phyloP scores from a whole-genome alignment of 2,113 vertebrate genomes.

The Aramus guarauna region DNA sequence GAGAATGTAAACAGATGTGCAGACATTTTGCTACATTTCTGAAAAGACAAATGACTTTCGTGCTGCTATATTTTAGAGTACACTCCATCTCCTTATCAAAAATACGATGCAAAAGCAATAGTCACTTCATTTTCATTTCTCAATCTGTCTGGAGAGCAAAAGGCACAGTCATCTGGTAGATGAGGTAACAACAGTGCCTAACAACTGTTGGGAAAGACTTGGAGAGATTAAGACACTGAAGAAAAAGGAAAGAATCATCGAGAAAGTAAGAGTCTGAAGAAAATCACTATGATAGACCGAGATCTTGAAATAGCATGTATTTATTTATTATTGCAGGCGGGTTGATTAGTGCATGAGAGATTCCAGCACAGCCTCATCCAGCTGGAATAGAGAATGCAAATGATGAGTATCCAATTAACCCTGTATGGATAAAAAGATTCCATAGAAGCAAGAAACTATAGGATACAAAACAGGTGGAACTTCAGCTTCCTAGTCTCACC shows the following conservation, averaged over 20 bases:
- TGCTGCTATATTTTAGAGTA: conserved; percentile 19
- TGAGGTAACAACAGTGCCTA: not conserved
- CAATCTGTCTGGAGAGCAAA: conserved; percentile 19
- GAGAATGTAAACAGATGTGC: conserved; percentile 56
- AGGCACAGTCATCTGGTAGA: not conserved
- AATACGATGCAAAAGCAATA: not conserved
- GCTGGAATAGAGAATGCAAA: not conserved
- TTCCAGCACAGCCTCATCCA: not conserved
- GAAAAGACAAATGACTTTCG: not conserved
- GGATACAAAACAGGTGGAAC: not conserved
- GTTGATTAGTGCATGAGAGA: not conserved
- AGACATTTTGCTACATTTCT: conserved; percentile 37
- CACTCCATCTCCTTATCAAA: conserved; percentile 25
- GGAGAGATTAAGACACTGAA: not conserved
- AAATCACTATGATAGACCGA: not conserved
- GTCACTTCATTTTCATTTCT: conserved; percentile 42
- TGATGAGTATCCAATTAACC: not conserved
- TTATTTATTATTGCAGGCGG: not conserved
- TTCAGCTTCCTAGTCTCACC: not conserved
- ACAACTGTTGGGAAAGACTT: not conserved
- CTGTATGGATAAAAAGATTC: not conserved
- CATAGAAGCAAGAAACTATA: not conserved
- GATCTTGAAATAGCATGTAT: not conserved
- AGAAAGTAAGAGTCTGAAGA: not conserved
- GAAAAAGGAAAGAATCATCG: not conserved